Percentiles rank a stretch among this genome's conserved stretches.
These are phyloP conservation scores for Perodicticus potto DNA, from an alignment of 2,797 vertebrate genomes.

Conservation along the genomic window DNA sequence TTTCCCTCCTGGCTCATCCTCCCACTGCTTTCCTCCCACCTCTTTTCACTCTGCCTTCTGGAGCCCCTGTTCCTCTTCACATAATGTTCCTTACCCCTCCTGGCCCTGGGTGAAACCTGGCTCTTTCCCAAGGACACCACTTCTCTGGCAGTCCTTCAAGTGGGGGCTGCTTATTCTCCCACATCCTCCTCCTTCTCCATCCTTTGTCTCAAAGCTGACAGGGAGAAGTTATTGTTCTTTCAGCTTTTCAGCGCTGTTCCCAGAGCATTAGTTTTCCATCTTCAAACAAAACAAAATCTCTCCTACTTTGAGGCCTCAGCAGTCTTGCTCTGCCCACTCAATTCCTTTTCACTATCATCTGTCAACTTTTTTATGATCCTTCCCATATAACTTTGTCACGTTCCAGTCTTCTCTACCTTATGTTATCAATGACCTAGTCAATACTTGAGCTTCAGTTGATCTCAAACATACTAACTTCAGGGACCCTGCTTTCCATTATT, in stretches of 20 bases:
- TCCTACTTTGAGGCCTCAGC: not conserved
- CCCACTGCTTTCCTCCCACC: constrained; percentile 79
- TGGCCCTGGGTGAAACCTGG: constrained; percentile 71
- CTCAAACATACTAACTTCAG: not conserved
- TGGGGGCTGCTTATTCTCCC: constrained; percentile 25
- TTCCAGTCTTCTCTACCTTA: not conserved
- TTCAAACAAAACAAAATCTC: not conserved
- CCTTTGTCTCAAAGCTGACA: constrained; percentile 47
- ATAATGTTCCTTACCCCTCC: constrained; percentile 77
- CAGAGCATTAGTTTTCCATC: constrained; percentile 15
- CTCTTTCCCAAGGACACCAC: constrained; percentile 64
- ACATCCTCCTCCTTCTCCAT: constrained; percentile 27
- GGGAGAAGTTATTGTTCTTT: constrained; percentile 40
- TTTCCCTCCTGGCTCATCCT: constrained; percentile 70
- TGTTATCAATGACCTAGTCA: not conserved
- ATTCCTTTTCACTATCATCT: not conserved
- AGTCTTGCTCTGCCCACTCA: not conserved
- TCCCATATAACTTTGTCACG: constrained; percentile 4
- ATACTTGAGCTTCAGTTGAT: not conserved
- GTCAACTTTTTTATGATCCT: not conserved
- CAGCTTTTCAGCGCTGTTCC: constrained; percentile 9
- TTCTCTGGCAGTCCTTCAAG: constrained; percentile 58
- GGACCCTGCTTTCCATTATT: not conserved
- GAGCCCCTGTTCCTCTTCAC: constrained; percentile 76
- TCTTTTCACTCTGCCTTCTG: constrained; percentile 77